phyloP scores from a whole-genome alignment of 2,113 vertebrate species.

The Salvelinus alpinus region DNA sequence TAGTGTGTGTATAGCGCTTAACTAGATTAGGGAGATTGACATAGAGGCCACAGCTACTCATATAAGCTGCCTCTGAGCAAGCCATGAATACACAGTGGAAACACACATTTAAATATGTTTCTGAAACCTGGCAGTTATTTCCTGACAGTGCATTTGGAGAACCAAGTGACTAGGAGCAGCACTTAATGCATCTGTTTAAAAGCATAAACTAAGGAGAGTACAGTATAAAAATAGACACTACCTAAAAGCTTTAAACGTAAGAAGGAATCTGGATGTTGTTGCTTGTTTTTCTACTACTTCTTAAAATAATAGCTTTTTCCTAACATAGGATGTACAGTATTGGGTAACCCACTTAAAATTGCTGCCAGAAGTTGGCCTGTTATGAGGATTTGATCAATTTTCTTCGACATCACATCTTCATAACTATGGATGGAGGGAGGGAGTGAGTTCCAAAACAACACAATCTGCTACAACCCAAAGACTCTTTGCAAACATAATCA shows the following conservation, averaged over 20 bases:
- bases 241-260: conserved; percentile 10
- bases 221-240: conserved; percentile 33
- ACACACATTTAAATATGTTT: conserved; percentile 42
- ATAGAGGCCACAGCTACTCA: conserved; percentile 46
- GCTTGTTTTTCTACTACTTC: no score
- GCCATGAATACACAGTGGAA: conserved; percentile 42
- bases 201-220: conserved; percentile 26
- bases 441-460: no score
- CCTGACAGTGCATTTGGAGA: conserved; percentile 43
- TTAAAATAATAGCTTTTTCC: no score
- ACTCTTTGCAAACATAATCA: no score
- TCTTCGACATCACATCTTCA: no score
- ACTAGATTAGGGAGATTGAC: conserved; percentile 57
- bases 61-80: conserved; percentile 54
- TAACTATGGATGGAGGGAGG: no score
- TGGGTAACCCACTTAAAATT: no score
- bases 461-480: no score
- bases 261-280: no score
- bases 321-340: no score
- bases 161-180: conserved; percentile 41
- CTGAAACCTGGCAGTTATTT: conserved; percentile 39
- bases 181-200: conserved; percentile 34
- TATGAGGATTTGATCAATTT: no score
- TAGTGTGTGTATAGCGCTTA: conserved; percentile 41
- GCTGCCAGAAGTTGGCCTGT: no score